These are phyloP conservation scores for Crotalus viridis DNA, from an alignment of 2,113 vertebrate species.

Conservation along the genomic window DNA sequence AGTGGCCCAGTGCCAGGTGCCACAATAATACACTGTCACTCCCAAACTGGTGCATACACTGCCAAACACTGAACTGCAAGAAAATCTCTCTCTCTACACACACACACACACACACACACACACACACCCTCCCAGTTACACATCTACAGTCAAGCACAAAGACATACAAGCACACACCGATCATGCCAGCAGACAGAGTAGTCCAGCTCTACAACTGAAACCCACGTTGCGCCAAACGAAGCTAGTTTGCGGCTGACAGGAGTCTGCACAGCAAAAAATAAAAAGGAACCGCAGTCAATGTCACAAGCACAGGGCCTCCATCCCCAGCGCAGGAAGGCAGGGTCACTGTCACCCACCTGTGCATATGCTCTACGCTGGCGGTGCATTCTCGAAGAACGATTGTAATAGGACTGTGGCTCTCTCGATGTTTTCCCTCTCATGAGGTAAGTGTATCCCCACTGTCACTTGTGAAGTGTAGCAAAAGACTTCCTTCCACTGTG, in stretches of 20 bases:
- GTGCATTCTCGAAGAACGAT: not conserved
- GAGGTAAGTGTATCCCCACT: not conserved
- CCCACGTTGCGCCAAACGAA: not conserved
- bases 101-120: not conserved
- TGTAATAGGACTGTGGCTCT: not conserved
- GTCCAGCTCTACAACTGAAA: not conserved
- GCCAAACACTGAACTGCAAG: conserved; percentile 11
- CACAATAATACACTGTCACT: not conserved
- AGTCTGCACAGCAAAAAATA: not conserved
- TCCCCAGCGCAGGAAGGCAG: not conserved
- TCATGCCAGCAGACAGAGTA: conserved; percentile 6
- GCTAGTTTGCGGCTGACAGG: not conserved
- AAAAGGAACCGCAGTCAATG: not conserved
- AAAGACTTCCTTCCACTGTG: not conserved
- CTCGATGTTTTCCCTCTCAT: too few relatives aligned
- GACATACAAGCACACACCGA: conserved; percentile 15
- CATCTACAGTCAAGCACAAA: conserved; percentile 27
- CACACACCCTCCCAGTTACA: not conserved
- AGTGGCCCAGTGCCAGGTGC: not conserved
- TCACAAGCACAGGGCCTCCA: conserved; percentile 20
- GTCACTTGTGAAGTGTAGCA: not conserved
- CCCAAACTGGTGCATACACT: conserved; percentile 17
- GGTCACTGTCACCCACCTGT: not conserved
- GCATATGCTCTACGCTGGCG: too few relatives aligned
- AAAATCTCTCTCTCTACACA: not conserved